These are phyloP conservation scores for Acanthisitta chloris DNA, from an alignment of 2,113 vertebrate genomes.

Conservation along the genomic window DNA sequence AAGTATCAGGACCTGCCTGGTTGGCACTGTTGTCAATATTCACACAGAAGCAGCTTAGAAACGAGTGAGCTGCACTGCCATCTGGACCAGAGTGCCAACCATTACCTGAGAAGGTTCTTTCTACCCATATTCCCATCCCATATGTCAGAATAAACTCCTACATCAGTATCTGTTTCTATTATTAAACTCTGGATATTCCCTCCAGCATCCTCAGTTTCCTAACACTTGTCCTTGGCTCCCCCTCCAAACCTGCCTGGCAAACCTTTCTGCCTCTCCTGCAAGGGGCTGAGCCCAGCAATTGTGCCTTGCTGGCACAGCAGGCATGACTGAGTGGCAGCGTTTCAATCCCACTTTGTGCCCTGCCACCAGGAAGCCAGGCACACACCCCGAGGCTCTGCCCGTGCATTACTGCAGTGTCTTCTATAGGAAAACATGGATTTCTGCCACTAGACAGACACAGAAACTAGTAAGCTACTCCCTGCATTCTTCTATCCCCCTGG, in stretches of 20 bases:
- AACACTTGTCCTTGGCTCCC: not conserved
- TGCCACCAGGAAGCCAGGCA: conserved; percentile 25
- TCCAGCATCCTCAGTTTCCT: not conserved
- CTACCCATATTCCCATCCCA: not conserved
- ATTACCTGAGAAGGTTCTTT: not conserved
- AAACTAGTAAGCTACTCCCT: conserved; percentile 66
- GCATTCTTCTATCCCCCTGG: conserved; percentile 64
- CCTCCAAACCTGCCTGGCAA: not conserved
- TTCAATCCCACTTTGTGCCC: conserved; percentile 30
- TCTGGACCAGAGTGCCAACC: not conserved
- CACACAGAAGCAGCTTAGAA: not conserved
- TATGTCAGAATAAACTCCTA: accelerated
- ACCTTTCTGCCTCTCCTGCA: not conserved
- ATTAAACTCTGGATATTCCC: not conserved
- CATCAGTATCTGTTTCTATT: not conserved
- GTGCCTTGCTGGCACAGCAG: not conserved
- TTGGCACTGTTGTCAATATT: not conserved
- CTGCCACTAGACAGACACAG: conserved; percentile 65
- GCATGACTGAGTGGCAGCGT: not conserved
- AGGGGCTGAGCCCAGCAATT: not conserved
- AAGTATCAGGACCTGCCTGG: not conserved
- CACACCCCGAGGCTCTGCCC: not conserved
- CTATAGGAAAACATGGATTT: conserved; percentile 62
- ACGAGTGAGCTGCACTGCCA: not conserved
- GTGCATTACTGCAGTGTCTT: conserved; percentile 38